phyloP scores from a whole-genome alignment of 2,113 vertebrate genomes.

The Coreoperca whiteheadi region DNA sequence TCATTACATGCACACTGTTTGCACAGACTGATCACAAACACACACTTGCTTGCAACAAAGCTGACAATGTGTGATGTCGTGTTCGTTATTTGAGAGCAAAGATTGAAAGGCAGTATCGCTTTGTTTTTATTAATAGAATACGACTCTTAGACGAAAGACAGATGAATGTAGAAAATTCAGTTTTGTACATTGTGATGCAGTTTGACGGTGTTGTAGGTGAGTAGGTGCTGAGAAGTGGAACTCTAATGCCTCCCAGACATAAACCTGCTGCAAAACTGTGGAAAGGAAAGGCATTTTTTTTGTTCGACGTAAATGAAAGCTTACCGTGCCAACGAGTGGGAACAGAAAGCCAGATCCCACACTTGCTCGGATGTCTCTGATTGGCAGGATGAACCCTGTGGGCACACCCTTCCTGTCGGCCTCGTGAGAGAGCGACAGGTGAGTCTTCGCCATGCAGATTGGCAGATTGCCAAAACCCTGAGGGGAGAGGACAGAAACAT shows the following conservation, averaged over 20 bases:
- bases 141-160: neutral
- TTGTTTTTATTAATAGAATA: neutral
- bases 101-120: neutral
- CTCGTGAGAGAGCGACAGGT: conserved; percentile 95
- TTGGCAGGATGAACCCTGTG: conserved; percentile 92
- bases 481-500: conserved; percentile 6
- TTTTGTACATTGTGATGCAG: neutral
- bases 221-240: neutral
- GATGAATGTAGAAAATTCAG: neutral
- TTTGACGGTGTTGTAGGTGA: neutral
- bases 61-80: neutral
- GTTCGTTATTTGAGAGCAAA: neutral
- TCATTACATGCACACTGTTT: neutral
- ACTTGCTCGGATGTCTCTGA: conserved; percentile 94
- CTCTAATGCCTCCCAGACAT: neutral
- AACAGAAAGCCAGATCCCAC: conserved; percentile 97
- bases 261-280: neutral
- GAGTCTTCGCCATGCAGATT: conserved; percentile 99
- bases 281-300: neutral
- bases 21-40: neutral
- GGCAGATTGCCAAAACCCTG: conserved; percentile 95
- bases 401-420: conserved; percentile 96
- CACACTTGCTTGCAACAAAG: too few species aligned
- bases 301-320: conserved; percentile 43
- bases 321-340: conserved; percentile 94